Percentiles rank a stretch among this genome's conserved stretches.
Conservation (phyloP, 2,888 invertebrate genomes). For the Trypoxylon attenuatum region DNA sequence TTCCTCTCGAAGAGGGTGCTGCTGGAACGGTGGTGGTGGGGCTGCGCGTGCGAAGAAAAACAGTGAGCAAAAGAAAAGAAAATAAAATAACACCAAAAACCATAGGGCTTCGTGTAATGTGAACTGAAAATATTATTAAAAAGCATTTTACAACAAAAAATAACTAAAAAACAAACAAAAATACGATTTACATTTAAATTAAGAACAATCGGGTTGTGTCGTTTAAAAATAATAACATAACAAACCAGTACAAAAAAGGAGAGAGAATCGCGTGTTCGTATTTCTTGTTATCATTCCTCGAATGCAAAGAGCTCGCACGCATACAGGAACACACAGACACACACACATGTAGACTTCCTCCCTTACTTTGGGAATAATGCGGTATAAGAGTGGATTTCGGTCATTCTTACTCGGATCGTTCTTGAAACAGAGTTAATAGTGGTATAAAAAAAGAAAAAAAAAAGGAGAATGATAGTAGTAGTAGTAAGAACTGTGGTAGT, state of each 20-base stretch:
- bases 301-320: conserved; percentile 31
- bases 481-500: conserved; percentile 27
- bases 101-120: conserved; percentile 67
- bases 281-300: conserved; percentile 19
- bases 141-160: conserved; percentile 75
- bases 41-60: neutral
- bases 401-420: conserved; percentile 18
- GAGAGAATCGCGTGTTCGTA: conserved; percentile 47
- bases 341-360: conserved; percentile 33
- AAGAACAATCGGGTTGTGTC: conserved; percentile 74
- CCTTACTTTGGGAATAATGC: conserved; percentile 48
- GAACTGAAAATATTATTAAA: conserved; percentile 76
- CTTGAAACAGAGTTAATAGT: conserved; percentile 8
- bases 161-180: conserved; percentile 75
- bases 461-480: neutral
- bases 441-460: neutral
- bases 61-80: conserved; percentile 26
- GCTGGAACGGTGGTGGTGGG: neutral
- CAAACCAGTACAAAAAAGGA: conserved; percentile 73
- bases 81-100: conserved; percentile 63
- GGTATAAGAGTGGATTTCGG: conserved; percentile 32
- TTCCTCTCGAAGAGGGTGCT: neutral
- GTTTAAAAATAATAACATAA: conserved; percentile 74
- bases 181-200: conserved; percentile 75
- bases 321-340: conserved; percentile 29